Conservation (phyloP, 2,888 invertebrate genomes). For the Heteropelma amictum region DNA sequence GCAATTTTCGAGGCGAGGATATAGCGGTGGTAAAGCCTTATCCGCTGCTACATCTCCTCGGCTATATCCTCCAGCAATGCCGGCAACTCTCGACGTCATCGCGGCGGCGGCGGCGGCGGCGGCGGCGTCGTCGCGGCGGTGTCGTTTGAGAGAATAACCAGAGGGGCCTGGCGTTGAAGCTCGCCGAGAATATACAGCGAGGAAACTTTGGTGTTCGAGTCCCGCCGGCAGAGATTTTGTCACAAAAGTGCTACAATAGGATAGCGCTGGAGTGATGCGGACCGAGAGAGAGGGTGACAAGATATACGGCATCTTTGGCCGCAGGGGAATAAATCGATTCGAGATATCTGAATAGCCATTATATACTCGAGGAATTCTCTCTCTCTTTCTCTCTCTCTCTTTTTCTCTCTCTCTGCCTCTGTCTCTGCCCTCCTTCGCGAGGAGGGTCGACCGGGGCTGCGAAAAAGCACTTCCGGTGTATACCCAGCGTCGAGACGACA, state of each 20-base stretch:
- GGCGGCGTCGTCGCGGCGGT: background rate
- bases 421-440: constrained; percentile 48
- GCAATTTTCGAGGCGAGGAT: constrained; percentile 1
- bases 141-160: constrained; percentile 35
- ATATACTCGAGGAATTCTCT: constrained; percentile 54
- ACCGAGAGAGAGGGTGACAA: background rate
- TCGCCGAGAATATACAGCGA: background rate
- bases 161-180: constrained; percentile 18
- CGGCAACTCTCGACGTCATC: constrained; percentile 40
- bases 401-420: constrained; percentile 10
- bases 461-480: constrained; percentile 34
- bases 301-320: constrained; percentile 45
- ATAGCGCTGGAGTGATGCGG: constrained; percentile 10
- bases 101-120: too few relatives aligned
- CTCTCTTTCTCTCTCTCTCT: constrained; percentile 40
- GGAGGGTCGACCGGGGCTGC: constrained; percentile 52
- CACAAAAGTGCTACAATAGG: background rate
- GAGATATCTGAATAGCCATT: constrained; percentile 71
- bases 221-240: background rate
- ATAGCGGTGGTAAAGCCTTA: constrained; percentile 3
- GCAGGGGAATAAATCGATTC: constrained; percentile 71
- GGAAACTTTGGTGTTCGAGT: constrained; percentile 11
- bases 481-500: constrained; percentile 3
- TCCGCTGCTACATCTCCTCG: background rate
- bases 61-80: constrained; percentile 35